Conservation (phyloP, 2,113 vertebrate species). For the Dermatemys mawii region DNA sequence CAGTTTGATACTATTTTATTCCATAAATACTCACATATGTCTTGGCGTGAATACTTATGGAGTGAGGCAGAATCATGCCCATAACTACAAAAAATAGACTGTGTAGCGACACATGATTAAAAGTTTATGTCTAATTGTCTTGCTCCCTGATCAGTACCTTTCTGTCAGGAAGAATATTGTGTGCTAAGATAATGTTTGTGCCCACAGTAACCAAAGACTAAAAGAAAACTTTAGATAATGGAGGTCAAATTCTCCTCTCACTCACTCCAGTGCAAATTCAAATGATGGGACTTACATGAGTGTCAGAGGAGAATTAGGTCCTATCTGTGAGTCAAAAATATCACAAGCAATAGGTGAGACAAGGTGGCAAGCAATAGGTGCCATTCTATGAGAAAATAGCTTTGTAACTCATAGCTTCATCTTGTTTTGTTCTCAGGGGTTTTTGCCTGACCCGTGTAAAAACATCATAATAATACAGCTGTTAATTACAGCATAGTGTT, state of each 20-base stretch:
- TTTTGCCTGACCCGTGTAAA: constrained; percentile 77
- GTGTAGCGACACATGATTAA: not conserved
- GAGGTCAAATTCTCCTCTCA: not conserved
- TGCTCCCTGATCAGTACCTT: not conserved
- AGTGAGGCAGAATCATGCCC: not conserved
- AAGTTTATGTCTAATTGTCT: not conserved
- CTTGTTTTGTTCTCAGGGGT: constrained; percentile 37
- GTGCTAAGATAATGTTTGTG: too few species aligned
- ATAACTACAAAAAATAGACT: not conserved
- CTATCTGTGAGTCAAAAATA: not conserved
- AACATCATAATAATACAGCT: constrained; percentile 79
- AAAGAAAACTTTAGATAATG: not conserved
- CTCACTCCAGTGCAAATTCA: not conserved
- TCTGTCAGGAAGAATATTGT: not conserved
- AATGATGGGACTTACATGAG: not conserved
- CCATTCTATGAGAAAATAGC: not conserved
- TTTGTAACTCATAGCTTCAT: constrained; percentile 6
- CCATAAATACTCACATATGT: not conserved
- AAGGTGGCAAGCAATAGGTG: not conserved
- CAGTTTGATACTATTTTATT: not conserved
- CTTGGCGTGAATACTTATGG: not conserved
- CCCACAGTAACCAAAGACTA: not conserved
- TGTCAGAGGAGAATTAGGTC: not conserved
- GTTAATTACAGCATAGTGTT: constrained; percentile 77
- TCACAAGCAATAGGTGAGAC: not conserved